phyloP scores from a whole-genome alignment of 2,113 vertebrate species.

The Seriola aureovittata region DNA sequence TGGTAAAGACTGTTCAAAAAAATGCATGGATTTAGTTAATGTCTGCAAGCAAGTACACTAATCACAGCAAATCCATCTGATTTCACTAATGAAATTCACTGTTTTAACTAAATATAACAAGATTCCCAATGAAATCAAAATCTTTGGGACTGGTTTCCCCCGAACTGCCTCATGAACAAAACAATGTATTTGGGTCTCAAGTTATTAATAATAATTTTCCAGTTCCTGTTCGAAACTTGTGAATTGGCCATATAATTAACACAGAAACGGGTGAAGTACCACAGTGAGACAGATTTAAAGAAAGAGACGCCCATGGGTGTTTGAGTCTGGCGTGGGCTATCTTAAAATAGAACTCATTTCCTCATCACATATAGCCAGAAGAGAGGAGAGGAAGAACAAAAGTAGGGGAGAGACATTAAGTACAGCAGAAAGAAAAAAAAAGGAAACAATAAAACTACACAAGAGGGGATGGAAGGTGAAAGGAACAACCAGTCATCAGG shows the following conservation, averaged over 20 bases:
- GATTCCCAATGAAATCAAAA: not conserved
- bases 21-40: not conserved
- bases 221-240: not conserved
- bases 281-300: not conserved
- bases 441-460: conserved; percentile 11
- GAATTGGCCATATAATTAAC: not conserved
- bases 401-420: conserved; percentile 7
- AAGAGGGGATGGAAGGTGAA: conserved; percentile 32
- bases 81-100: not conserved
- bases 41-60: not conserved
- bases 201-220: not conserved
- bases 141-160: not conserved
- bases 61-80: not conserved
- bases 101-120: not conserved
- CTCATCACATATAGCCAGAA: not conserved
- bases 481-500: conserved; percentile 51
- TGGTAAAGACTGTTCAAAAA: not conserved
- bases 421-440: not conserved
- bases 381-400: not conserved
- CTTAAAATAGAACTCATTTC: conserved; percentile 43
- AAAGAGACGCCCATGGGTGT: conserved; percentile 26
- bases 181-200: not conserved
- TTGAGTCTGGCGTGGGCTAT: not conserved
- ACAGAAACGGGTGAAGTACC: not conserved
- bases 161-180: not conserved